These are phyloP conservation scores for Gobius niger DNA, from an alignment of 2,113 vertebrate genomes.

Conservation along the genomic window DNA sequence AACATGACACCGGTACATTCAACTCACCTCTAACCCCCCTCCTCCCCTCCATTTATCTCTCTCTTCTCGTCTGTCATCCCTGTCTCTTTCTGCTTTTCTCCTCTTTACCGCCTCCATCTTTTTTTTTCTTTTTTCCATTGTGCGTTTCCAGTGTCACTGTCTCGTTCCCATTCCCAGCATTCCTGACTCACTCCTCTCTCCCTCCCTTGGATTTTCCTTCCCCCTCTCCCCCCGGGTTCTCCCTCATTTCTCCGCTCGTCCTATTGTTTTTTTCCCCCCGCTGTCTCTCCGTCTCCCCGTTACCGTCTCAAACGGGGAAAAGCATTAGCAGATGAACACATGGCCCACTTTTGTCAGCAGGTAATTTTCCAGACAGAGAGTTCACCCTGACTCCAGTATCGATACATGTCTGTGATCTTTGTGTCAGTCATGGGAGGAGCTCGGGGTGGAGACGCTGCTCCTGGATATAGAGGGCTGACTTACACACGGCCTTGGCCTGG, in stretches of 20 bases:
- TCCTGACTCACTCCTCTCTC: constrained; percentile 44
- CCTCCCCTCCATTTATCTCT: constrained; percentile 40
- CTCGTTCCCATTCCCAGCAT: constrained; percentile 61
- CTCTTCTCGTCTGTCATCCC: constrained; percentile 44
- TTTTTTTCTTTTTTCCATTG: constrained; percentile 32
- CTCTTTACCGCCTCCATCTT: constrained; percentile 21
- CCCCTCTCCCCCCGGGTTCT: constrained; percentile 21
- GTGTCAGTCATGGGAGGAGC: too few relatives aligned
- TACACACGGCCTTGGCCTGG: too few relatives aligned
- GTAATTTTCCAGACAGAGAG: too few relatives aligned
- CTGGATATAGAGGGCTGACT: too few relatives aligned
- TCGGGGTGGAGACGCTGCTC: too few relatives aligned
- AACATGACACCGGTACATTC: neutral
- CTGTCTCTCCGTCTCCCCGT: constrained; percentile 13
- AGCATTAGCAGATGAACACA: too few relatives aligned
- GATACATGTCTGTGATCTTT: too few relatives aligned
- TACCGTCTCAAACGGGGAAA: too few relatives aligned
- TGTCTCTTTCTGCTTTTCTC: constrained; percentile 41
- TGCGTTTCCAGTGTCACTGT: constrained; percentile 49
- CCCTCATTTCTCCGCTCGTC: constrained; percentile 12
- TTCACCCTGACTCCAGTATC: too few relatives aligned
- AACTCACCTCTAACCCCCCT: neutral
- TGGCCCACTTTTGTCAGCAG: too few relatives aligned
- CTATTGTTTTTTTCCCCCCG: neutral
- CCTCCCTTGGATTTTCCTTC: constrained; percentile 49